These are phyloP conservation scores for Mirza zaza DNA, from an alignment of 2,113 vertebrate genomes.

Conservation along the genomic window DNA sequence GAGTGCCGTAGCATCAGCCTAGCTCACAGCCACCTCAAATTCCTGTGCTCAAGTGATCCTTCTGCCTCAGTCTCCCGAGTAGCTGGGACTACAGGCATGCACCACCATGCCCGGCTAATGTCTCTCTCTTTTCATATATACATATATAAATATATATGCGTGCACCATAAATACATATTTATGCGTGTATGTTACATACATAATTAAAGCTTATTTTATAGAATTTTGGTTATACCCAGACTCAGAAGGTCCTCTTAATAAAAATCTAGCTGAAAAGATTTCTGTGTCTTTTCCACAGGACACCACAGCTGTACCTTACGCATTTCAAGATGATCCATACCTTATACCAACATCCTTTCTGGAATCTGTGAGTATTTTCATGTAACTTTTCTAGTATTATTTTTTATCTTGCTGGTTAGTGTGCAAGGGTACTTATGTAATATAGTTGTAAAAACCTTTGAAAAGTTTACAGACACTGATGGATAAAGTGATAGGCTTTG, in stretches of 20 bases:
- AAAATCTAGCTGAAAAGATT: neutral
- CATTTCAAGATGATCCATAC: conserved; percentile 94
- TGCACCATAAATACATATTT: neutral
- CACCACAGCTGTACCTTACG: conserved; percentile 88
- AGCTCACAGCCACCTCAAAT: no score
- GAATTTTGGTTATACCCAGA: neutral
- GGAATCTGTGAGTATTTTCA: conserved; percentile 87
- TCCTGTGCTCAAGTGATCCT: no score
- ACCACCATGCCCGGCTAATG: neutral
- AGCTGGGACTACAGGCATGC: no score
- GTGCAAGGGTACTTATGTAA: neutral
- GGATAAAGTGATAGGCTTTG: neutral
- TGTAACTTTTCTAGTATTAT: neutral
- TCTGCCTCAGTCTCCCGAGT: no score
- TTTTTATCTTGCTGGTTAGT: neutral
- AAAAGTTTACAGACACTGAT: neutral
- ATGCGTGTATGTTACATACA: neutral
- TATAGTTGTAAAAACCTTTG: neutral
- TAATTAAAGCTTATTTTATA: neutral
- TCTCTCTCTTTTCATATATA: neutral
- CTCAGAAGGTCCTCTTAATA: neutral
- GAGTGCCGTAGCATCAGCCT: no score
- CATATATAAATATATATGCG: rapidly evolving
- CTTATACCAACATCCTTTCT: conserved; percentile 86
- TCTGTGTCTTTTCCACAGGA: conserved; percentile 85